Conservation (phyloP, 2,797 vertebrate species). For the Fundulus diaphanus region DNA sequence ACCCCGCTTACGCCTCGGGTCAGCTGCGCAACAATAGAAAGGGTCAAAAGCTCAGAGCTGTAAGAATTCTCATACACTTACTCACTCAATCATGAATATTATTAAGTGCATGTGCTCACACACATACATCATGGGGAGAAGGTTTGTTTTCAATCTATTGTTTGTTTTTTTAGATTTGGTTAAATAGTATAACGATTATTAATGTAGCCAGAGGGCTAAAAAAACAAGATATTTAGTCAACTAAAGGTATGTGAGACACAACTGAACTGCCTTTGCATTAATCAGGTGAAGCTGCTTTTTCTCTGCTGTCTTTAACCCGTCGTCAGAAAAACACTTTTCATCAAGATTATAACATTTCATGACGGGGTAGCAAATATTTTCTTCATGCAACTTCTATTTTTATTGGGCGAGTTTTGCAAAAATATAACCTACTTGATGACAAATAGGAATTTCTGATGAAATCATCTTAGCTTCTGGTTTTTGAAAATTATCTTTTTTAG, state of each 20-base stretch:
- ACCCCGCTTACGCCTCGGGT: slow-evolving; percentile 57
- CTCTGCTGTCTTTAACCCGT: not conserved
- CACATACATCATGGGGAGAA: not conserved
- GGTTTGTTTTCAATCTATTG: not conserved
- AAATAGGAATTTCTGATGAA: not conserved
- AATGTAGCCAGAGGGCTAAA: not conserved
- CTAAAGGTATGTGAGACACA: not conserved
- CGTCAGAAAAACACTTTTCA: not conserved
- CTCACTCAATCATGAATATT: slow-evolving; percentile 35
- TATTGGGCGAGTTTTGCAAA: not conserved
- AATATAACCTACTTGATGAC: no score
- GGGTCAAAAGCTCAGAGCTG: slow-evolving; percentile 49
- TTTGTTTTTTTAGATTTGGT: not conserved
- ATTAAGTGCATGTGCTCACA: slow-evolving; percentile 23
- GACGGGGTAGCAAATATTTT: not conserved
- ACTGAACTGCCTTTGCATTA: not conserved
- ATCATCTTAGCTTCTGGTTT: not conserved
- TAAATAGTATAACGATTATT: not conserved
- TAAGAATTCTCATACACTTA: slow-evolving; percentile 57
- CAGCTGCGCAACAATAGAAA: slow-evolving; percentile 61
- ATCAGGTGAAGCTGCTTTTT: not conserved
- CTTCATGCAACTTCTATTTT: not conserved
- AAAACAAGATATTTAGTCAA: not conserved
- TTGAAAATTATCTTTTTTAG: not conserved
- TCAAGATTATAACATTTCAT: not conserved